Evolutionary conservation across 2,888 invertebrate species (phyloP).

Genomic region (Cephus runcator): DNA sequence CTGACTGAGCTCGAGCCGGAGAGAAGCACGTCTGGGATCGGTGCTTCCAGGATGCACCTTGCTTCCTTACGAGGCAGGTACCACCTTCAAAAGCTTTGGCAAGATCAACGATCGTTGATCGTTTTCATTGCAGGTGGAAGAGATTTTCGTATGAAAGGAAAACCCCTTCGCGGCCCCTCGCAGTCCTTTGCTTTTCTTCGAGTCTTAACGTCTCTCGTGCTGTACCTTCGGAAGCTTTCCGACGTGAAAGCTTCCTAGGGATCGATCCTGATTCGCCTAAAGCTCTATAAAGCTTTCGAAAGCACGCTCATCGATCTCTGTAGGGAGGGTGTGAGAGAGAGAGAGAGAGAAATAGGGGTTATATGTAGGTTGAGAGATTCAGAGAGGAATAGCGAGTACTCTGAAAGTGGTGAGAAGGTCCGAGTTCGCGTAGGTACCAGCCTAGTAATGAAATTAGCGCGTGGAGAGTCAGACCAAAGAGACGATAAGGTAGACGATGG

Average conservation of each 20-base stretch:
- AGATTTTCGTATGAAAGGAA: not conserved
- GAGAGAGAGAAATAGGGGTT: slow-evolving; percentile 12
- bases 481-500: not conserved
- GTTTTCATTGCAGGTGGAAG: not conserved
- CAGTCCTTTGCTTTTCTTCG: not conserved
- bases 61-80: not conserved
- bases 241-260: not conserved
- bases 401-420: not conserved
- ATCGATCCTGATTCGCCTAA: not conserved
- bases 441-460: not conserved
- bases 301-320: not conserved
- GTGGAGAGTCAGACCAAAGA: not conserved
- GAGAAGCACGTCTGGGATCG: not conserved
- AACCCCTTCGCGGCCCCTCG: too few species aligned
- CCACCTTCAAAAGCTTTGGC: not conserved
- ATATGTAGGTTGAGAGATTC: not conserved
- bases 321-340: slow-evolving; percentile 11
- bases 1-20: not conserved
- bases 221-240: not conserved
- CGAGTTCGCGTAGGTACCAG: not conserved
- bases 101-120: not conserved
- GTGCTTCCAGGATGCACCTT: not conserved
- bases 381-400: not conserved
- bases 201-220: not conserved
- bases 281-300: not conserved